These are phyloP conservation scores for Gymnocephalus cernua DNA, from an alignment of 2,113 vertebrate genomes.

Conservation along the genomic window DNA sequence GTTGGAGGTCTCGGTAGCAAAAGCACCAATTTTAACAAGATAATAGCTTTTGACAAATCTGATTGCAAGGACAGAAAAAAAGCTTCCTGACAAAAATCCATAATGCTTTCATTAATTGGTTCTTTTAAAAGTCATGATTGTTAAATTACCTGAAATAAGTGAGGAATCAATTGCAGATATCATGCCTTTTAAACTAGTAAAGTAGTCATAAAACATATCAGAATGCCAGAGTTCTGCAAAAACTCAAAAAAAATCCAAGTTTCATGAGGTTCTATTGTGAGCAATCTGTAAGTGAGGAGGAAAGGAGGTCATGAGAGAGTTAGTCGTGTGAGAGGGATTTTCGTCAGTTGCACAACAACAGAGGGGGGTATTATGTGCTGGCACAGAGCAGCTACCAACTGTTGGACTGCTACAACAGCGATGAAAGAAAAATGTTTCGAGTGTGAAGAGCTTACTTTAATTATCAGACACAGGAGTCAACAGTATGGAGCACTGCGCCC, in stretches of 20 bases:
- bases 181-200: not conserved
- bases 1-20: not conserved
- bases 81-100: not conserved
- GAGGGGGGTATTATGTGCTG: constrained; percentile 64
- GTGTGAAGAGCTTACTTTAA: constrained; percentile 75
- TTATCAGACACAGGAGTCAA: constrained; percentile 73
- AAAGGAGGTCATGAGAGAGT: constrained; percentile 77
- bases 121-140: constrained; percentile 16
- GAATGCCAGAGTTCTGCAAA: not conserved
- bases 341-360: constrained; percentile 67
- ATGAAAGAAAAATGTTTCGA: constrained; percentile 60
- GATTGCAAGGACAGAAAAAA: constrained; percentile 38
- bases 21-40: constrained; percentile 13
- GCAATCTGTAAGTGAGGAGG: constrained; percentile 39
- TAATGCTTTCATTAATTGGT: constrained; percentile 27
- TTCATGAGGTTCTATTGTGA: constrained; percentile 17
- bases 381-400: constrained; percentile 55
- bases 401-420: constrained; percentile 63
- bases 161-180: constrained; percentile 9
- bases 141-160: constrained; percentile 32
- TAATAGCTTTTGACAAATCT: constrained; percentile 43
- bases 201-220: not conserved
- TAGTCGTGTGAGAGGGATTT: constrained; percentile 72
- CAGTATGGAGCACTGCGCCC: constrained; percentile 47
- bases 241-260: constrained; percentile 18